Conservation (phyloP, 2,888 invertebrate species). For the Monopis laevigella region DNA sequence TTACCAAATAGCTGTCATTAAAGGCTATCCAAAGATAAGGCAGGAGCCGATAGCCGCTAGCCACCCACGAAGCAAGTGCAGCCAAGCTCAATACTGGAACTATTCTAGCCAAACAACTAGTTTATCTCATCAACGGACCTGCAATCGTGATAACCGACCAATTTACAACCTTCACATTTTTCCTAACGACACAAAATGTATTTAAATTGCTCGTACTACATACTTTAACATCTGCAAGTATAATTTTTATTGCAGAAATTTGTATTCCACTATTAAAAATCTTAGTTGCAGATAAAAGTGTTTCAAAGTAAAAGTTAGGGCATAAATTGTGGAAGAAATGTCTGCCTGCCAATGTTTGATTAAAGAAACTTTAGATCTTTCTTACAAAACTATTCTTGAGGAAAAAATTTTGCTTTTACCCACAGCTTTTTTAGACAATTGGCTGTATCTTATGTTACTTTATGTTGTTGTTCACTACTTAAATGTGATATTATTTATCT, state of each 20-base stretch:
- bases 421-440: too few relatives aligned
- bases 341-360: slow-evolving; percentile 26
- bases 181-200: too few relatives aligned
- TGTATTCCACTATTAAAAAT: too few relatives aligned
- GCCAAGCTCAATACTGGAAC: slow-evolving; percentile 38
- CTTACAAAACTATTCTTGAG: background rate
- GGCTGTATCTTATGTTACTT: too few relatives aligned
- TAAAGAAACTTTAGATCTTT: slow-evolving; percentile 1
- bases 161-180: slow-evolving; percentile 1
- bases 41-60: slow-evolving; percentile 10
- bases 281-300: slow-evolving; percentile 54
- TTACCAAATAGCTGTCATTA: slow-evolving; percentile 60
- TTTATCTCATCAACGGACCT: slow-evolving; percentile 5
- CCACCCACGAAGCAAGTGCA: slow-evolving; percentile 17
- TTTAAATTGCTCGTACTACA: too few relatives aligned
- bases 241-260: too few relatives aligned
- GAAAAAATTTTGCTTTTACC: background rate
- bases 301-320: slow-evolving; percentile 55
- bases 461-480: too few relatives aligned
- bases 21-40: slow-evolving; percentile 28
- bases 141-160: background rate
- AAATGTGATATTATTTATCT: too few relatives aligned
- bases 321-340: slow-evolving; percentile 53
- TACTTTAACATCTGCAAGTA: too few relatives aligned
- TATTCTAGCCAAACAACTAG: slow-evolving; percentile 31